Evolutionary conservation across 2,888 invertebrate genomes (phyloP).

Genomic region (Pristionchus arcanus): DNA sequence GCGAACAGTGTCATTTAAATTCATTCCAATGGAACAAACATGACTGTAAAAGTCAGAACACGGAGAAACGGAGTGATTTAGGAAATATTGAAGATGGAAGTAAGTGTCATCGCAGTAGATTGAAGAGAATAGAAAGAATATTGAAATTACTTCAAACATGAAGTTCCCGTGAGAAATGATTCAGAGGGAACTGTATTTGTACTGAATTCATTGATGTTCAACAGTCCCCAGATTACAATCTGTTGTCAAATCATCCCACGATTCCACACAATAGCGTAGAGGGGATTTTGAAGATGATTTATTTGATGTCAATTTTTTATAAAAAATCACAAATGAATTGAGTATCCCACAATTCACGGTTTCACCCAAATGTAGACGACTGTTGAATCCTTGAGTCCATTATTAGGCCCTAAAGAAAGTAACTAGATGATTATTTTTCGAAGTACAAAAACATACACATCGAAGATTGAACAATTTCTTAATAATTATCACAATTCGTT

Average conservation of each 20-base stretch:
- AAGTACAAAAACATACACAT: too few species aligned
- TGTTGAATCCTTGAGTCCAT: too few species aligned
- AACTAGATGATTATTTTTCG: too few species aligned
- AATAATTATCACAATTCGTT: too few species aligned
- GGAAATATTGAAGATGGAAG: not conserved
- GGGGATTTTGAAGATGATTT: not conserved
- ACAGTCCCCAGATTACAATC: not conserved
- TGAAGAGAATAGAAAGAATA: not conserved
- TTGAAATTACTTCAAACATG: not conserved
- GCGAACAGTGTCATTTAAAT: not conserved
- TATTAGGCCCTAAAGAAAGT: too few species aligned
- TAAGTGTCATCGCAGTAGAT: not conserved
- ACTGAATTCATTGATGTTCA: not conserved
- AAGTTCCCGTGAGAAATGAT: not conserved
- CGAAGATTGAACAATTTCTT: too few species aligned
- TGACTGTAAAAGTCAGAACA: not conserved
- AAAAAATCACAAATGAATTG: too few species aligned
- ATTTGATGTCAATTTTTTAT: not conserved
- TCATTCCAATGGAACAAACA: not conserved
- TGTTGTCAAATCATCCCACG: not conserved
- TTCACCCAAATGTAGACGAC: too few species aligned
- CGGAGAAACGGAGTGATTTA: not conserved
- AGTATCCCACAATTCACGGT: too few species aligned
- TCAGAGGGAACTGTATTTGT: not conserved
- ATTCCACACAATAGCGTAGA: not conserved